Evolutionary conservation across 2,797 vertebrate genomes (phyloP).

Genomic region (Halcyon chelicuti): DNA sequence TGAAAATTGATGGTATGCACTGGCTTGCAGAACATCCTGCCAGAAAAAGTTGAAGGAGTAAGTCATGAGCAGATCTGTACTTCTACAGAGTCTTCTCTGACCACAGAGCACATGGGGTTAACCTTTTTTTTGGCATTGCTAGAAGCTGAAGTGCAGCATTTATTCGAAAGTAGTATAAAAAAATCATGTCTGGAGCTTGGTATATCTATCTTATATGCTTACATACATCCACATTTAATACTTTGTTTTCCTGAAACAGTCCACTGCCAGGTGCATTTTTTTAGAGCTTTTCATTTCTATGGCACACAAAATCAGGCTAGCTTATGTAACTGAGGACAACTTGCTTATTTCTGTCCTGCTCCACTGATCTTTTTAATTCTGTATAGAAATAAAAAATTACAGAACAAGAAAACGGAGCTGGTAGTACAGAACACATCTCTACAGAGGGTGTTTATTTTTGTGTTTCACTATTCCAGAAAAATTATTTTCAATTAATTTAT

Average conservation of each 20-base stretch:
- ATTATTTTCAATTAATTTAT: background rate
- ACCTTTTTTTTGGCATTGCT: background rate
- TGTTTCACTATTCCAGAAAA: background rate
- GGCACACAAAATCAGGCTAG: background rate
- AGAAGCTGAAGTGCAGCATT: background rate
- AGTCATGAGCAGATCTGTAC: background rate
- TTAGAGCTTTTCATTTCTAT: background rate
- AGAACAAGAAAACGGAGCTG: background rate
- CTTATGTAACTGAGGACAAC: no score
- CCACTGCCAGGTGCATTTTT: background rate
- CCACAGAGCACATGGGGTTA: rapidly evolving
- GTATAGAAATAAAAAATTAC: background rate
- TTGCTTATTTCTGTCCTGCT: no score
- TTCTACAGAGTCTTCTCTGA: background rate
- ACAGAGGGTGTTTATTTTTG: background rate
- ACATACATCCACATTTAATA: background rate
- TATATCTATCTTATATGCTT: background rate
- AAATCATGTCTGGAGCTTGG: background rate
- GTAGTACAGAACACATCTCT: background rate
- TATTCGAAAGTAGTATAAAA: background rate
- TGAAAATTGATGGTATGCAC: background rate
- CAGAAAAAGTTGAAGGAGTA: background rate
- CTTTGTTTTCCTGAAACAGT: background rate
- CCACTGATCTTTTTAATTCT: background rate
- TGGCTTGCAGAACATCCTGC: background rate